Base-by-base conservation (phyloP, 2,113 vertebrate genomes). In the Vicugna pacos region DNA sequence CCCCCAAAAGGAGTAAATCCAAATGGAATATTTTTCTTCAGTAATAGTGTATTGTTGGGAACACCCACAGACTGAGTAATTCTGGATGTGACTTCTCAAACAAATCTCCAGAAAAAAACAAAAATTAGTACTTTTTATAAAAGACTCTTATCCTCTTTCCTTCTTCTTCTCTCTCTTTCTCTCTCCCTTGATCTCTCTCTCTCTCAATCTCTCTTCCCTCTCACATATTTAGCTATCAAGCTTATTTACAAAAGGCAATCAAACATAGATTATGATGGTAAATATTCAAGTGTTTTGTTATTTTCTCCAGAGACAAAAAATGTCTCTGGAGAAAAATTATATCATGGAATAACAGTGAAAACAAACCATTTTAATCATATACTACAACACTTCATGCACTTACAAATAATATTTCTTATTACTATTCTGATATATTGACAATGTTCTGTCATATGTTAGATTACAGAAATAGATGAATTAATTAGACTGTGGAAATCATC, bases 291-390 rank as follows among this genome's bases (percentile, higher is more conserved):
- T 70, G 5, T 8, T 81, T 38, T 52, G 22, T 82, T 91, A 4
- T 69, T 95, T 91, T 79, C 56, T 83, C 73, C 20, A 94, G 84
- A 94, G 10, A 50, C 11, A 90, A 96, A 96, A 88, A 92, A 32
- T 60, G 5, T 75, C 8, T 62, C n/a, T 60, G 86, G 15, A 81
- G 19, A 73, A 87, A 42, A 89, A 94, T 56, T 79, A 48, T 48
- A 56, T 35, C 48, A 70, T 24, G 54, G 8, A 96, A 65, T 4
- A 83, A 95, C 38, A 84, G 28, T 95, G 7, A 93, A 94, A 97
- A 91, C 48, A 56, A 56, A 67, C 16, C 70, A n/a, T 22, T 50
- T 86, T 56, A 67, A 42, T 73, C 26, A 83, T 54, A 89, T 12
- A 48, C 1, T 54, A 54, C 89, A 87, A 65, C 17, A 86, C 16